phyloP scores from a whole-genome alignment of 2,888 invertebrate species.

The Aphelenchoides bicaudatus region DNA sequence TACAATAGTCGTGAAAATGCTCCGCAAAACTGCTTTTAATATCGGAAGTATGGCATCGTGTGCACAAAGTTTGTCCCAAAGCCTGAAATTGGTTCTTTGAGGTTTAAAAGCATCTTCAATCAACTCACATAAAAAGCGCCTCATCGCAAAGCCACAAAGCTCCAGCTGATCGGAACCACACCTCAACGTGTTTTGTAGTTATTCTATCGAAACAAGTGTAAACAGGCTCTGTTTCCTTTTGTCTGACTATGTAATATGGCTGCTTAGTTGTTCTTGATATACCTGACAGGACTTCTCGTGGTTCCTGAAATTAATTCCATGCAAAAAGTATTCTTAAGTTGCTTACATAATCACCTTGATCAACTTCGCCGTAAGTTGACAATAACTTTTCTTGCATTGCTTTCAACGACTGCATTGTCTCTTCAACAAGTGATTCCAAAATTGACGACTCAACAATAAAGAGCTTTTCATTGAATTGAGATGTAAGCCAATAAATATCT shows the following conservation, averaged over 20 bases:
- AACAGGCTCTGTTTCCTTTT: neutral
- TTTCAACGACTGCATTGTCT: neutral
- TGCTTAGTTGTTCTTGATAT: too few relatives aligned
- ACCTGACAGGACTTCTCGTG: neutral
- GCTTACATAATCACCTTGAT: neutral
- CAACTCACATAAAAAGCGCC: constrained; percentile 2
- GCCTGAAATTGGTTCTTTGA: constrained; percentile 1
- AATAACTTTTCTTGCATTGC: constrained; percentile 5
- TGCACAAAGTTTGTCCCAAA: constrained; percentile 8
- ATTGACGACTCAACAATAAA: neutral
- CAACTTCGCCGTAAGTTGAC: too few relatives aligned
- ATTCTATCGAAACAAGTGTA: neutral
- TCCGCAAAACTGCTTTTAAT: neutral
- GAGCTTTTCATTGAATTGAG: neutral
- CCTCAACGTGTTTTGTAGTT: neutral
- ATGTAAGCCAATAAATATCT: constrained; percentile 4
- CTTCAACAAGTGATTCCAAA: neutral
- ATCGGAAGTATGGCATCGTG: neutral
- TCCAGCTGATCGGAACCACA: constrained; percentile 1
- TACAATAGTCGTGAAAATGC: neutral
- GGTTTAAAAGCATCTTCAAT: neutral
- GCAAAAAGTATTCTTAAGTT: neutral
- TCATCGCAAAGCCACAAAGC: constrained; percentile 5
- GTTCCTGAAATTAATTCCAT: neutral
- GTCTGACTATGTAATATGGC: too few relatives aligned